Evolutionary conservation across 1,140 invertebrate species (phyloP), one percentile per base, ranked within the genome.

Genomic region (Zaprionus lachaisei): DNA sequence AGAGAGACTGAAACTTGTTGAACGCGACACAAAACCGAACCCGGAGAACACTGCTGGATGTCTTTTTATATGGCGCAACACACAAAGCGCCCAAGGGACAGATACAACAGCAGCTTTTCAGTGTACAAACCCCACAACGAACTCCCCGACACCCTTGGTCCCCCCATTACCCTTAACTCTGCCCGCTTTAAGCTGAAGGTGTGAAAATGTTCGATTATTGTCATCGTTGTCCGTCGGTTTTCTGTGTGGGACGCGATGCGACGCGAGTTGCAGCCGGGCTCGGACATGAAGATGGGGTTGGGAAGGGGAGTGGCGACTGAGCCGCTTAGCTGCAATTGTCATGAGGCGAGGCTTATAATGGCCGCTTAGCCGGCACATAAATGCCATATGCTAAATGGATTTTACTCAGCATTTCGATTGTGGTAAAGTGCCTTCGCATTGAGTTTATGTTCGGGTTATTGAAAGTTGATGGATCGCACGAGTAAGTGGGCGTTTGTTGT

Each of bases 131-230:
- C 60, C 37, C 20, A 31, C 24, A 34, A 34, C 31, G 31, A 4
- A 28, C 37, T 38, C 54, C 67, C 49, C 64, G 57, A 38, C 55
- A 51, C 49, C 37, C 51, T 2, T 44, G 37, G 47, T 31, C 17
- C 57, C 66, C 64, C 56, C 47, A 37, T 67, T 82, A 66, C 68
- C 61, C 67, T 34, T 61, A 60, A 70, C 72, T 68, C 44, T 57
- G 75, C 72, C 51, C 65, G 63, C 86, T 76, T 86, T 84, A 91
- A 91, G 90, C 90, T 91, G 62, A 69, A 91, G 90, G 90, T 91
- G 90, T 91, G 90, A 91, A 92, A 91, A 85, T 91, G 81, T 91
- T 91, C 85, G 90, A 91, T 91, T 91, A 91, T 91, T 91, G 90
- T 91, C 90, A 87, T 80, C 83, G 70, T 83, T 70, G 70, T 55